Percentiles rank a stretch among this genome's conserved stretches.
phyloP scores from a whole-genome alignment of 1,140 invertebrate species.

The Bombus superbus region DNA sequence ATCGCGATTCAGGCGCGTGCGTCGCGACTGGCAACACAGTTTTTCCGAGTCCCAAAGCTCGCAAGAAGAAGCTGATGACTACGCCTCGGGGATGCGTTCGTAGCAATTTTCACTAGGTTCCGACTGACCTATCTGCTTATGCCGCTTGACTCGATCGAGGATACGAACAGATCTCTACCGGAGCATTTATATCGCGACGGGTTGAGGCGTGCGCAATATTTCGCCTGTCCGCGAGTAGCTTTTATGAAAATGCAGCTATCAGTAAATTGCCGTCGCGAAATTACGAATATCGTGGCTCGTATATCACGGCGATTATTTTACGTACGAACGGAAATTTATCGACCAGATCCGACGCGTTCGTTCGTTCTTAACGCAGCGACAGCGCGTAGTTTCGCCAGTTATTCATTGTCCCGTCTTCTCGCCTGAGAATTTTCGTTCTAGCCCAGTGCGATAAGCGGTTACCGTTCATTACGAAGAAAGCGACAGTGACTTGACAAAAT shows the following conservation, averaged over 20 bases:
- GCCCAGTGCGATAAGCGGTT: neutral
- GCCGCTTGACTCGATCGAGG: constrained; percentile 35
- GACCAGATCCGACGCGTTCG: neutral
- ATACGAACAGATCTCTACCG: constrained; percentile 29
- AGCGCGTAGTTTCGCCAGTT: constrained; percentile 5
- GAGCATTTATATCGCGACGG: constrained; percentile 56
- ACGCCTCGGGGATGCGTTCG: constrained; percentile 32
- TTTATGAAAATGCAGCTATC: constrained; percentile 48
- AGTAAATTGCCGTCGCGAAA: constrained; percentile 62
- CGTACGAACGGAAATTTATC: constrained; percentile 56
- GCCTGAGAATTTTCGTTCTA: constrained; percentile 4
- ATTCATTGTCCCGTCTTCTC: neutral
- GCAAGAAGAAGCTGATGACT: constrained; percentile 45
- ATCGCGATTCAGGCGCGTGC: neutral
- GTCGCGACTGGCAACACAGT: neutral
- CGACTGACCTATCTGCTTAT: constrained; percentile 54
- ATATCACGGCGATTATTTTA: constrained; percentile 55
- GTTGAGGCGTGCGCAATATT: constrained; percentile 54
- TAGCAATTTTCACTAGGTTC: constrained; percentile 62
- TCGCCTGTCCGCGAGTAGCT: constrained; percentile 51
- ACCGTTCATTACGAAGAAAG: neutral
- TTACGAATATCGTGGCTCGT: constrained; percentile 62
- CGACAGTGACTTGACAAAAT: too few relatives aligned
- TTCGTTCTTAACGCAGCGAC: constrained; percentile 23
- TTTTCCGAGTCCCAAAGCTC: neutral